Evolutionary conservation across 2,888 invertebrate species (phyloP), one percentile per base, ranked within the genome.

Genomic region (Salticus scenicus): DNA sequence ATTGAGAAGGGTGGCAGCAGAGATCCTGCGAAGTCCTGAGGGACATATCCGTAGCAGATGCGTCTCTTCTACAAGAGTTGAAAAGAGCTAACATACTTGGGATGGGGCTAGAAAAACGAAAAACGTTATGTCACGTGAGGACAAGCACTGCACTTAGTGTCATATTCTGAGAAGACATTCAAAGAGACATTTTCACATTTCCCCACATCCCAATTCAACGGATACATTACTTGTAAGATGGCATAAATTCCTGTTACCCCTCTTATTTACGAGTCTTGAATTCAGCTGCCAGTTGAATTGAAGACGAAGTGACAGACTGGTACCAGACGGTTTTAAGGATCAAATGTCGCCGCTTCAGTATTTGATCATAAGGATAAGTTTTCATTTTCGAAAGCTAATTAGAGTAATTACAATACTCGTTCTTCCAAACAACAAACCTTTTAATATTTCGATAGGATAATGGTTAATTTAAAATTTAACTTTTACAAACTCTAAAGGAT

Each of bases 131-230:
- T 83, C 82, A 82, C 82, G 82, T 82, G 82, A 75, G 75, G 70
- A 70, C 20, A 47, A 51, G 28, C 51, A 72, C 72, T 28, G 41
- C 57, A 51, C 71, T 41, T 66, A 78, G 78, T 84, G 78, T 84
- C 84, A 78, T 78, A 84, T 84, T 77, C 73, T 51, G 31, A 47
- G 78, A 67, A 37, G 78, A 78, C 67, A 84, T 84, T 72, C 67
- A 84, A 78, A 78, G 73, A 84, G 78, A 74, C 78, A 28, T 78
- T 73, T 41, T 30, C 37, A 57, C 28, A 74, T 51, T 63, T 42
- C 27, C 63, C 51, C 69, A 47, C 51, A 37, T 24, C 69, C 69
- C 57, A 41, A 63, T 57, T 75, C 37, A 14, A 20, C 10, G 64
- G 30, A 63, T 69, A 37, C 63, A 78, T 33, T 73, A 69, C 77